These are phyloP conservation scores for Tetraneura akinire DNA, from an alignment of 1,140 invertebrate genomes.

Conservation along the genomic window DNA sequence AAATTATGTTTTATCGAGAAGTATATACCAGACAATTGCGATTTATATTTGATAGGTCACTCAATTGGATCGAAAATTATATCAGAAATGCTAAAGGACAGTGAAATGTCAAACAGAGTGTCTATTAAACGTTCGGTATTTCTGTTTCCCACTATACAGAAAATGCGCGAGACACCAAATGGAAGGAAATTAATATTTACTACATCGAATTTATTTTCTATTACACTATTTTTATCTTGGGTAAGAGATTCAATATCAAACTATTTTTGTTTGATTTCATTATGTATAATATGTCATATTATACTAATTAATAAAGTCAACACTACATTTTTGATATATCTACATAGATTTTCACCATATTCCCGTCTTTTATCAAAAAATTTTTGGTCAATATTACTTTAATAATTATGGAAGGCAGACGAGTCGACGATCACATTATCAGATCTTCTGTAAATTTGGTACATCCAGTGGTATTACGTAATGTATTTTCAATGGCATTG, in stretches of 20 bases:
- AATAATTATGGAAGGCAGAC: slow-evolving; percentile 51
- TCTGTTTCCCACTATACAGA: slow-evolving; percentile 81
- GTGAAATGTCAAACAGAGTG: background rate
- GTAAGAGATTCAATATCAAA: slow-evolving; percentile 53
- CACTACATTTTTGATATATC: too few species aligned
- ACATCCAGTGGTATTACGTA: slow-evolving; percentile 61
- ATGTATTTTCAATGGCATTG: slow-evolving; percentile 65
- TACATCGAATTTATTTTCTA: slow-evolving; percentile 58
- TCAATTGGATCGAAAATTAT: slow-evolving; percentile 82
- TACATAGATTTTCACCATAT: slow-evolving; percentile 61
- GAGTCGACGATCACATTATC: slow-evolving; percentile 59
- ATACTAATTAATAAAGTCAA: too few species aligned
- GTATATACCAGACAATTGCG: slow-evolving; percentile 69
- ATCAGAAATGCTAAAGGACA: slow-evolving; percentile 70
- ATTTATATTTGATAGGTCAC: slow-evolving; percentile 77
- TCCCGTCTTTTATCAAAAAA: slow-evolving; percentile 64
- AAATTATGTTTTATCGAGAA: slow-evolving; percentile 76
- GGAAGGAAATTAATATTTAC: slow-evolving; percentile 65
- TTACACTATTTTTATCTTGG: slow-evolving; percentile 65
- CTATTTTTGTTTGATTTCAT: background rate
- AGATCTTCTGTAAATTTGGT: slow-evolving; percentile 62
- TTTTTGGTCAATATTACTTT: slow-evolving; percentile 63
- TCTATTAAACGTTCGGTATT: slow-evolving; percentile 57
- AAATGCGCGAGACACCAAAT: slow-evolving; percentile 72
- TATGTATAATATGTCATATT: too few species aligned